Base-by-base conservation (phyloP, 1,140 invertebrate species). In the Drosophila quadrilineata region DNA sequence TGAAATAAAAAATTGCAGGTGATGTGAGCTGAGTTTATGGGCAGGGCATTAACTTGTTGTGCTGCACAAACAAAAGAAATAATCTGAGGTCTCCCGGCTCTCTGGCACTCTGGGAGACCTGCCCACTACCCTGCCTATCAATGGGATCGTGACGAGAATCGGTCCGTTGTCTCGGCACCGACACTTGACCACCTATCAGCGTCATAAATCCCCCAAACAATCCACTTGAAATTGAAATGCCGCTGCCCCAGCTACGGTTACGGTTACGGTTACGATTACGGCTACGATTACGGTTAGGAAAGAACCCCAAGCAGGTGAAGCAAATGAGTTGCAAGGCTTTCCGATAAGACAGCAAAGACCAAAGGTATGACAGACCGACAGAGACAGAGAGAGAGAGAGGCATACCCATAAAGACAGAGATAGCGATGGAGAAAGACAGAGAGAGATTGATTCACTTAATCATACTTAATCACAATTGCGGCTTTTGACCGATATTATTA, bases 401-500 rank as follows among this genome's bases (percentile, higher is more conserved):
- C n/a, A n/a, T n/a, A n/a, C n/a, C n/a, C n/a, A n/a, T n/a, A n/a
- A n/a, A n/a, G n/a, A n/a, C n/a, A n/a, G n/a, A n/a, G n/a, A n/a
- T n/a, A n/a, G n/a, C n/a, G n/a, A n/a, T 26, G 17, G 29, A 6
- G 8, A n/a, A 3, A 43, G 10, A 9, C 10, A 19, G 3, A 6
- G 6, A 16, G 33, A 35, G 14, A 73, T 29, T 52, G 57, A 29
- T 57, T 38, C 69, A 75, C 66, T 77, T 79, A 85, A 85, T 85
- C 79, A 85, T 38, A 85, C 80, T 71, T 77, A 58, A 79, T 63
- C 74, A 63, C 71, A 79, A 85, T 85, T 82, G 76, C 76, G 77
- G 76, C 76, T 72, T 75, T 82, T 85, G 79, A 85, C 79, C 80
- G 79, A 85, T 85, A 85, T 85, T n/a, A n/a, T n/a, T 68, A 48